Evolutionary conservation across 2,113 vertebrate species (phyloP).

Genomic region (Oreochromis spilurus): DNA sequence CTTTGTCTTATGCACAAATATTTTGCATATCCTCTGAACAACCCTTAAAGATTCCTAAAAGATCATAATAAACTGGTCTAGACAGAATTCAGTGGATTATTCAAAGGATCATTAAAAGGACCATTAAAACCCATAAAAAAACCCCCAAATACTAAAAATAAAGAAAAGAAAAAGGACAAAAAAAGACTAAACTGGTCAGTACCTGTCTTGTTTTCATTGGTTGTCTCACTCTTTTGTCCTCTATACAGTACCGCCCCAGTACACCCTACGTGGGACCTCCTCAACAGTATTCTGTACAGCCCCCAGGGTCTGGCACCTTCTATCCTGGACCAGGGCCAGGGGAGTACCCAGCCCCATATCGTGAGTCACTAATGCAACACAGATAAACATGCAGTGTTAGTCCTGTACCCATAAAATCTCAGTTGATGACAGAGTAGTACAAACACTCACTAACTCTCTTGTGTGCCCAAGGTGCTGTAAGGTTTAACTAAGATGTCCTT

Average conservation of each 20-base stretch:
- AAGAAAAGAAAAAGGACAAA: neutral
- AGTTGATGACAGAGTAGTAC: neutral
- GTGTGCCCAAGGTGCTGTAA: neutral
- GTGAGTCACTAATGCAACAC: slow-evolving; percentile 70
- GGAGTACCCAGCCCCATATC: slow-evolving; percentile 89
- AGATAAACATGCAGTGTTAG: neutral
- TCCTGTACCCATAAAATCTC: neutral
- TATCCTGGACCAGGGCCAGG: slow-evolving; percentile 93
- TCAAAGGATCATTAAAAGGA: neutral
- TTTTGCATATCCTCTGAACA: neutral
- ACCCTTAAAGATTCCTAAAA: neutral
- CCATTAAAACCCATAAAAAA: neutral
- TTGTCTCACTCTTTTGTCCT: neutral
- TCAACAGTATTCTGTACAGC: slow-evolving; percentile 93
- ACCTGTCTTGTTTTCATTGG: neutral
- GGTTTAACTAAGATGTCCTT: neutral
- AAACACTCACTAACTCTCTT: neutral
- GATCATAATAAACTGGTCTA: neutral
- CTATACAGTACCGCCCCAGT: slow-evolving; percentile 87
- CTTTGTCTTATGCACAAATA: neutral
- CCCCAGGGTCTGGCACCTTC: slow-evolving; percentile 88
- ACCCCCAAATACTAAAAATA: neutral
- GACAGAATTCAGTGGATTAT: neutral
- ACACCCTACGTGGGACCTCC: slow-evolving; percentile 88
- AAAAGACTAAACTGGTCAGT: neutral